Base-by-base conservation (phyloP, 2,888 invertebrate species). In the Xiphydria camelus region DNA sequence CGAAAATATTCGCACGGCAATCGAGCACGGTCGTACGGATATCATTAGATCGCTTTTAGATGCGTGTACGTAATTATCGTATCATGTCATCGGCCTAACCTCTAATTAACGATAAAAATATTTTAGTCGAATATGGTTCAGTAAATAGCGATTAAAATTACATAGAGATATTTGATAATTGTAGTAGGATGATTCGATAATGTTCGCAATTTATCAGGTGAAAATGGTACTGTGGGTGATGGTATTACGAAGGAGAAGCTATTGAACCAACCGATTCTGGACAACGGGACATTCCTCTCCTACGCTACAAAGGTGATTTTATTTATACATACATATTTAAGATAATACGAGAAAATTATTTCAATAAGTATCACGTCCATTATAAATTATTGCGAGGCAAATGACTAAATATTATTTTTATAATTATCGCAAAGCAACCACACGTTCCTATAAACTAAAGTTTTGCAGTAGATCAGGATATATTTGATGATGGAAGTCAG, bases 11-110 rank as follows among this genome's bases (percentile, higher is more conserved):
- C 78, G 78, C 55, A 74, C 77, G 47, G 82, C 82, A 37, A 79
- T 83, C 45, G 78, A 78, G 54, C 76, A 78, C 51, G 81, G 81
- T 34, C 75, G 82, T 47, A 80, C 82, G 26, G 83, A 83, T 60
- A 79, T 83, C 50, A 76, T 83, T 26, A 76, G 80, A 57, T 76
- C 79, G 19, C 70, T 82, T 26, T 66, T 83, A 41, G 79, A 80
- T 52, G 79, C 79, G 46, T 79, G 80, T 79, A 73, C 75, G 79
- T 73, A 64, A n/a, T n/a, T 49, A 47, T 50, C 7, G 2, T 23
- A 9, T 22, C 19, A 53, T 37, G 33, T 23, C 21, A 9, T 25
- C 6, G 21, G 9, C 17, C 41, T 56, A 50, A 59, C 56, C 54
- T 54, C 47, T 44, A 35, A 40, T 36, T 40, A 25, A 15, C 9